Evolutionary conservation across 2,797 vertebrate genomes (phyloP).

Genomic region (Natrix natrix): DNA sequence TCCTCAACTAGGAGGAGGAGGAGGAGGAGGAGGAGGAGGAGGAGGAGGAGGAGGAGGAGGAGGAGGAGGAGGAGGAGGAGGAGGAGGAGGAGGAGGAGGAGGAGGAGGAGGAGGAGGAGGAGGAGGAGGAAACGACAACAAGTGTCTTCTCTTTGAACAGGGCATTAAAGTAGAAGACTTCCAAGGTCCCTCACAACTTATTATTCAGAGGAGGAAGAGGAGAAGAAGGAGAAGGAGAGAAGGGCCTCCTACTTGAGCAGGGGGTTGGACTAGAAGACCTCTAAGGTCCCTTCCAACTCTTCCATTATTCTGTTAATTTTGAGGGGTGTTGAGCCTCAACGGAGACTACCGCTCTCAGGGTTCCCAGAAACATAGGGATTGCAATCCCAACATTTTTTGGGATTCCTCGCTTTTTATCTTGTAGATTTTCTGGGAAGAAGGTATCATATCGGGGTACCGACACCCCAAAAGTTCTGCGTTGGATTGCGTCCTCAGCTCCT

Average conservation of each 20-base stretch:
- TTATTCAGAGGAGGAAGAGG: too few species aligned
- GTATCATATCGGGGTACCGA: slow-evolving; percentile 87
- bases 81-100: too few species aligned
- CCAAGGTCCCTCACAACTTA: too few species aligned
- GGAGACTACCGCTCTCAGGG: neutral
- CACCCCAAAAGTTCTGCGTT: slow-evolving; percentile 83
- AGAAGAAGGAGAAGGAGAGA: too few species aligned
- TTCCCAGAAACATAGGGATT: neutral
- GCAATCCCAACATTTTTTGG: neutral
- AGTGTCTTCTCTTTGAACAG: too few species aligned
- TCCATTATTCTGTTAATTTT: neutral
- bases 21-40: too few species aligned
- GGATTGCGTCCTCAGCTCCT: slow-evolving; percentile 89
- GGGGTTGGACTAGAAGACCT: neutral
- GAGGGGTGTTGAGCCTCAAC: neutral
- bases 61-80: too few species aligned
- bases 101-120: too few species aligned
- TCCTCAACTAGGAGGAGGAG: too few species aligned
- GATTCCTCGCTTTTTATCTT: neutral
- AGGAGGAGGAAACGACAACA: too few species aligned
- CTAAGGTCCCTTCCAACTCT: neutral
- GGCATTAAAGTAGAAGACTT: too few species aligned
- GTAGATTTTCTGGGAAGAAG: slow-evolving; percentile 87
- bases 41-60: too few species aligned
- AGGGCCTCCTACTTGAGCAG: neutral